Conservation (phyloP, 1,140 invertebrate genomes). For the Tachypleus tridentatus region DNA sequence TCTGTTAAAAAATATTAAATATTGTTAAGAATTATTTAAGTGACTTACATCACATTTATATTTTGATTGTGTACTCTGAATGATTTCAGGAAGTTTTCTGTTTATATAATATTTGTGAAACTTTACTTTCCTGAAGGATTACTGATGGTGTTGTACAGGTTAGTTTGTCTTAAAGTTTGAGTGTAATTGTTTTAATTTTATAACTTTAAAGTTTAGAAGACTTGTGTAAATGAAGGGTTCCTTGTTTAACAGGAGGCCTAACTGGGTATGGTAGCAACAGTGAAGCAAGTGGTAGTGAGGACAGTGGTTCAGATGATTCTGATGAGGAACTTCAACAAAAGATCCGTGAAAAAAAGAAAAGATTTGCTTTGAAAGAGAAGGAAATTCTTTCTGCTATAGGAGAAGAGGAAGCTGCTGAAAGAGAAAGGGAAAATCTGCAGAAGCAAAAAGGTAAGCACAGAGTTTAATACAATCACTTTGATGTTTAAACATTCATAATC, state of each 20-base stretch:
- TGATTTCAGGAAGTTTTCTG: too few relatives aligned
- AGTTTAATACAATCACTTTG: neutral
- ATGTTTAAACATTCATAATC: neutral
- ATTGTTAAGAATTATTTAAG: too few relatives aligned
- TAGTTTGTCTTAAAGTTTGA: neutral
- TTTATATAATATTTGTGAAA: slow-evolving; percentile 3
- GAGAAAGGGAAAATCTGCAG: slow-evolving; percentile 3
- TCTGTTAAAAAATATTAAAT: too few relatives aligned
- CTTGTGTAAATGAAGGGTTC: neutral
- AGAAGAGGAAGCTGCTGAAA: slow-evolving; percentile 31
- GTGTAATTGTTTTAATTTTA: neutral
- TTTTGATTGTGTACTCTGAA: too few relatives aligned
- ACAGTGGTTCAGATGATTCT: slow-evolving; percentile 36
- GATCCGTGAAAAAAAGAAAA: slow-evolving; percentile 37
- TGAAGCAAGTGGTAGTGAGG: slow-evolving; percentile 34
- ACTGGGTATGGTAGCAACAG: slow-evolving; percentile 16
- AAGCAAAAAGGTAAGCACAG: slow-evolving; percentile 6
- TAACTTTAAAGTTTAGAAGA: neutral
- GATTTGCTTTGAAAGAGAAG: slow-evolving; percentile 42
- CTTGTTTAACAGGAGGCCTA: slow-evolving; percentile 15
- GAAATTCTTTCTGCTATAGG: slow-evolving; percentile 40
- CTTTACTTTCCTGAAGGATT: slow-evolving; percentile 26
- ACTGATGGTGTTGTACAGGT: slow-evolving; percentile 35
- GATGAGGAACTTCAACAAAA: slow-evolving; percentile 40
- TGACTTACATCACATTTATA: too few relatives aligned